These are phyloP conservation scores for Argya squamiceps DNA, from an alignment of 2,797 vertebrate species.

Conservation along the genomic window DNA sequence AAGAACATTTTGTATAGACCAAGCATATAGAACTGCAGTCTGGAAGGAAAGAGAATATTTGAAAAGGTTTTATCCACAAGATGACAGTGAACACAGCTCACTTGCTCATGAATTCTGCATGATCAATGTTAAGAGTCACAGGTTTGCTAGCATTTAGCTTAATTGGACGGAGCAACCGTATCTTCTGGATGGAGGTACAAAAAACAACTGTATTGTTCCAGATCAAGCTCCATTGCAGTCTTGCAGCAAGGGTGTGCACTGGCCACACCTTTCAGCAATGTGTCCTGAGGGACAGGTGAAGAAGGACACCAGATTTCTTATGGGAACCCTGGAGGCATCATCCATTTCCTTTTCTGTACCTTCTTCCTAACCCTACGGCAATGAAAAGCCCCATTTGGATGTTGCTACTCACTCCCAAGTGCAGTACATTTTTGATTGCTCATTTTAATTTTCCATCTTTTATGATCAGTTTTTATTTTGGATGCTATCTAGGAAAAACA, in stretches of 20 bases:
- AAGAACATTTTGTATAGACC: not conserved
- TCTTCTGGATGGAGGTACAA: not conserved
- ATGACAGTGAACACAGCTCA: not conserved
- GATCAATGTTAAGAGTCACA: not conserved
- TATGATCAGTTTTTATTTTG: not conserved
- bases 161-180: not conserved
- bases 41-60: not conserved
- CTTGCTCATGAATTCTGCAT: not conserved
- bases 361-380: not conserved
- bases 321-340: not conserved
- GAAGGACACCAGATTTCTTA: not conserved
- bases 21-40: not conserved
- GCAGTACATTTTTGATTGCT: not conserved
- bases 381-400: not conserved
- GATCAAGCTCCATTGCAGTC: not conserved
- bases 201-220: not conserved
- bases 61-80: not conserved
- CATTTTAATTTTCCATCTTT: not conserved
- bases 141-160: not conserved
- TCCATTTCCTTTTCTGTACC: not conserved
- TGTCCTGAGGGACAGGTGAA: not conserved
- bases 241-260: not conserved
- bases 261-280: conserved; percentile 1
- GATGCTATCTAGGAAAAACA: conserved; percentile 6
- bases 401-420: not conserved